Conservation (phyloP, 2,888 invertebrate species). For the Cryptosula pallasiana region DNA sequence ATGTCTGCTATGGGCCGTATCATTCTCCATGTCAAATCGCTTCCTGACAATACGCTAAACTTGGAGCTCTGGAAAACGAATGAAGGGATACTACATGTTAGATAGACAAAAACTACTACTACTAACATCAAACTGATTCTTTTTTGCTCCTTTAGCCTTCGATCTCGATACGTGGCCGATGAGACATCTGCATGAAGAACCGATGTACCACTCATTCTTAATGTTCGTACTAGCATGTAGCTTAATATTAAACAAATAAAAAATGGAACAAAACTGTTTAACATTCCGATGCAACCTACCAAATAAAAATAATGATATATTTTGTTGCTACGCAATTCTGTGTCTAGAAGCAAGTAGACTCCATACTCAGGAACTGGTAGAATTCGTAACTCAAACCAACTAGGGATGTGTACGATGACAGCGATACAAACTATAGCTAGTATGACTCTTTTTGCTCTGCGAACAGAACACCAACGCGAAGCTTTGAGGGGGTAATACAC, state of each 20-base stretch:
- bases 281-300: neutral
- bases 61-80: neutral
- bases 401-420: neutral
- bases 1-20: neutral
- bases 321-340: neutral
- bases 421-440: neutral
- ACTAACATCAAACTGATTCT: neutral
- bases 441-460: neutral
- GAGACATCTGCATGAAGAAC: neutral
- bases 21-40: neutral
- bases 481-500: constrained; percentile 17
- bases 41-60: neutral
- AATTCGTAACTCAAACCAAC: neutral
- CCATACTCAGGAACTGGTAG: neutral
- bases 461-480: neutral
- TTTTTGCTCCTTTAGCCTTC: neutral
- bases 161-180: neutral
- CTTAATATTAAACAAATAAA: neutral
- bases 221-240: neutral
- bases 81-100: neutral
- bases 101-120: neutral
- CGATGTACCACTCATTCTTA: neutral
- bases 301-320: neutral
- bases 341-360: neutral
- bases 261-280: neutral